A percentile compares a stretch with the other conserved stretches of the same genome.
Evolutionary conservation across 2,888 invertebrate species (phyloP).

Genomic region (Alsophila aescularia): DNA sequence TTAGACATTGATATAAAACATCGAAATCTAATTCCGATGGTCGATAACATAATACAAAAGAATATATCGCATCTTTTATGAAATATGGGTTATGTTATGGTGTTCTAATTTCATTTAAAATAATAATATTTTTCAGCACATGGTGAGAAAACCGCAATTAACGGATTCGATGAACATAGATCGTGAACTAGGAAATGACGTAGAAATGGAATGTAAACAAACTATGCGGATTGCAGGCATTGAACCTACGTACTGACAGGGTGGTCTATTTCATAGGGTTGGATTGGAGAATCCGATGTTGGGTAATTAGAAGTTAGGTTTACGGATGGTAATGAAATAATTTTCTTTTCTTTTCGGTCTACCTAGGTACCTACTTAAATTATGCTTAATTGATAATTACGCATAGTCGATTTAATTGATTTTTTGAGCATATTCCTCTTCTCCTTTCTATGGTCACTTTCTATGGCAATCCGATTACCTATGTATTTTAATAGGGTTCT

Average conservation of each 20-base stretch:
- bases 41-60: conserved; percentile 28
- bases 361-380: no score
- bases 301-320: not conserved
- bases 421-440: no score
- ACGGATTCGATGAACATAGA: conserved; percentile 27
- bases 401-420: no score
- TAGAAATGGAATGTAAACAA: conserved; percentile 30
- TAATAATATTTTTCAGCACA: conserved; percentile 25
- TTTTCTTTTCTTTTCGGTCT: no score
- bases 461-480: no score
- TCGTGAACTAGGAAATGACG: conserved; percentile 34
- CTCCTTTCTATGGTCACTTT: no score
- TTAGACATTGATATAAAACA: conserved; percentile 28
- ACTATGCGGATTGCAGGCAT: conserved; percentile 23
- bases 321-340: no score
- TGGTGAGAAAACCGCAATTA: conserved; percentile 28
- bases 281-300: not conserved
- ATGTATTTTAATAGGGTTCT: no score
- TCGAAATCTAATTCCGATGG: conserved; percentile 20
- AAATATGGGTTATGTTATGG: conserved; percentile 35
- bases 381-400: no score
- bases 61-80: conserved; percentile 16
- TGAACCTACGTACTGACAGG: conserved; percentile 26
- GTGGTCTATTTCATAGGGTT: conserved; percentile 30
- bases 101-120: conserved; percentile 26